Percentiles rank a stretch among this genome's conserved stretches.
phyloP scores from a whole-genome alignment of 2,113 vertebrate genomes.

The Pollimyrus isidori region DNA sequence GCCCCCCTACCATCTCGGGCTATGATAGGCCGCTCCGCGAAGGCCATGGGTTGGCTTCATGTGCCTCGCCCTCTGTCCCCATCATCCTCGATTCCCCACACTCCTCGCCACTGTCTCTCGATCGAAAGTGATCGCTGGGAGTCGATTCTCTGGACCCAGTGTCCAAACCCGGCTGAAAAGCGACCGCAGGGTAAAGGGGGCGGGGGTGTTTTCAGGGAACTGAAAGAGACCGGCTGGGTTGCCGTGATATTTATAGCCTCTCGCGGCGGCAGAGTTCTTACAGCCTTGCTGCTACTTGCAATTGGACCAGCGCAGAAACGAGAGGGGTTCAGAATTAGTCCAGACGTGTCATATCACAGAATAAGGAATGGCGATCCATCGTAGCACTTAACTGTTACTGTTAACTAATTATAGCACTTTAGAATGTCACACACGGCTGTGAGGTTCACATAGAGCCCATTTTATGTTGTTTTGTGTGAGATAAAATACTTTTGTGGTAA shows the following conservation, averaged over 20 bases:
- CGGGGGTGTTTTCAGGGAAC: background rate
- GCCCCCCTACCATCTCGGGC: background rate
- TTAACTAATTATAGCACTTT: background rate
- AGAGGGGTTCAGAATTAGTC: background rate
- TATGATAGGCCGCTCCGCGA: background rate
- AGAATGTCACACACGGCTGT: background rate
- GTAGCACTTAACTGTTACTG: background rate
- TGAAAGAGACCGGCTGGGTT: background rate
- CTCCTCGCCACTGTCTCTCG: background rate
- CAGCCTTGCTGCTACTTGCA: background rate
- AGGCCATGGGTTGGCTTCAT: background rate
- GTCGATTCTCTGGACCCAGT: background rate
- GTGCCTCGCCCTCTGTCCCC: background rate
- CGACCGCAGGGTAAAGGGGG: background rate
- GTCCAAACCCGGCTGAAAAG: background rate
- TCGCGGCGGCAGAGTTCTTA: background rate
- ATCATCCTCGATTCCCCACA: background rate
- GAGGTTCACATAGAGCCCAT: background rate
- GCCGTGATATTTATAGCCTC: background rate
- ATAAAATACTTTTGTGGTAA: background rate
- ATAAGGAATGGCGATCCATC: background rate
- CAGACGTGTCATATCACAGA: background rate
- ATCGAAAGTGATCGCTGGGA: background rate
- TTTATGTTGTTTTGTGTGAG: background rate
- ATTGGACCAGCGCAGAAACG: background rate